Conservation (phyloP, 2,797 vertebrate species). For the Darevskia mixta region DNA sequence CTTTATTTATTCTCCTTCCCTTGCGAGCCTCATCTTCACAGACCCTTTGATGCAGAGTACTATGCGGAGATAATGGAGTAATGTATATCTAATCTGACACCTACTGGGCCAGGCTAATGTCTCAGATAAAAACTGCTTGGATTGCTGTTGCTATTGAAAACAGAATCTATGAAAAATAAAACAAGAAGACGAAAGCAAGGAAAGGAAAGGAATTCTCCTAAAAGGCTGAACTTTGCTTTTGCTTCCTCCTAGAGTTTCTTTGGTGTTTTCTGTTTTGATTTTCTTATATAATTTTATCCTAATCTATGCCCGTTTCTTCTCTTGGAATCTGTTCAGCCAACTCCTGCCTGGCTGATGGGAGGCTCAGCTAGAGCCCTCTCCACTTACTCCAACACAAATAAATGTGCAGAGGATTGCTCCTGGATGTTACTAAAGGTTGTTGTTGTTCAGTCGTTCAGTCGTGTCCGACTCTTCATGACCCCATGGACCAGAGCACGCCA, state of each 20-base stretch:
- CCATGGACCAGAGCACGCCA: no score
- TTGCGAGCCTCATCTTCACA: constrained; percentile 67
- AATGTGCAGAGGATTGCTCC: background rate
- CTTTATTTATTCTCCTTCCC: constrained; percentile 75
- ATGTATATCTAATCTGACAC: constrained; percentile 87
- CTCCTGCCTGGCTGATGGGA: constrained; percentile 15
- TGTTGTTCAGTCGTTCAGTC: no score
- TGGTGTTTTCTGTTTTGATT: constrained; percentile 10
- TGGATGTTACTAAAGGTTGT: background rate
- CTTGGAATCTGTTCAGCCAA: constrained; percentile 10
- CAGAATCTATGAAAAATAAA: constrained; percentile 19
- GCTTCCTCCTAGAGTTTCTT: constrained; percentile 23
- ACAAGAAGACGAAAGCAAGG: no score
- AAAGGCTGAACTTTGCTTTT: constrained; percentile 37
- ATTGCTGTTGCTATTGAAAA: constrained; percentile 72
- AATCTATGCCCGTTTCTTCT: constrained; percentile 9
- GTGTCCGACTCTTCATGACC: no score
- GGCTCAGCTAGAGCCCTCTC: background rate
- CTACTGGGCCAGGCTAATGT: constrained; percentile 81
- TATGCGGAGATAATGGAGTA: constrained; percentile 78
- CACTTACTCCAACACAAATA: background rate
- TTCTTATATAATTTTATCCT: constrained; percentile 39
- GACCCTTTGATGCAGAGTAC: constrained; percentile 79
- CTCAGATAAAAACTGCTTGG: constrained; percentile 79
- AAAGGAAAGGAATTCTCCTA: background rate